Evolutionary conservation across 1,140 invertebrate genomes (phyloP), one percentile per base, ranked within the genome.

Genomic region (Bombus pascuorum): DNA sequence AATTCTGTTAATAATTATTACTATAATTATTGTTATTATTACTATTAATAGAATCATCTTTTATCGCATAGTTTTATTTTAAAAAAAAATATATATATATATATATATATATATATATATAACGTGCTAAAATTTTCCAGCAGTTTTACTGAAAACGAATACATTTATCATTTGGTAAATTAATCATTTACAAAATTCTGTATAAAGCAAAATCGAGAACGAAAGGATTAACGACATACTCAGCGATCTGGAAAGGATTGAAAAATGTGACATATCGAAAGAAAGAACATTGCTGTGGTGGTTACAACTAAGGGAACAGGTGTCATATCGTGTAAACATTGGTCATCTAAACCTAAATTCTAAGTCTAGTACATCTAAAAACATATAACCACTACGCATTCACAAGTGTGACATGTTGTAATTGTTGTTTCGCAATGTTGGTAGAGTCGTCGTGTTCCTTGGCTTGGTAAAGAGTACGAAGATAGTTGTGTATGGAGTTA

Each of bases 401-500:
- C 86, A n/a, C 34, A 87, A 78, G 82, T 84, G 82, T 84, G n/a
- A 18, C 13, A 59, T 84, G 86, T 85, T 84, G 74, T 87, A 84
- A 62, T 32, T 83, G 62, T 71, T 76, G 66, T 84, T 47, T 80
- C 28, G 74, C 22, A 44, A 34, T 84, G 81, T 83, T 34, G 9
- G 3, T 9, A 13, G 65, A 81, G 53, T 53, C 32, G 22, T 81
- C n/a, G 66, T 72, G 66, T 80, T 25, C 5, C n/a, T 15, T 22
- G n/a, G 25, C n/a, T 13, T 8, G 9, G 1, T 5, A 32, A 25
- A 59, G 25, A 10, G n/a, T 34, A 8, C 15, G 32, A 34, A 66
- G 32, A 66, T 18, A 66, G 15, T 18, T 66, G 32, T 66, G 65
- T 37, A 68, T 4, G 25, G 2, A 68, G 8, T 44, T 32, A 39